Evolutionary conservation across 1,140 invertebrate species (phyloP), one percentile per base, ranked within the genome.

Genomic region (Hycleus cichorii): DNA sequence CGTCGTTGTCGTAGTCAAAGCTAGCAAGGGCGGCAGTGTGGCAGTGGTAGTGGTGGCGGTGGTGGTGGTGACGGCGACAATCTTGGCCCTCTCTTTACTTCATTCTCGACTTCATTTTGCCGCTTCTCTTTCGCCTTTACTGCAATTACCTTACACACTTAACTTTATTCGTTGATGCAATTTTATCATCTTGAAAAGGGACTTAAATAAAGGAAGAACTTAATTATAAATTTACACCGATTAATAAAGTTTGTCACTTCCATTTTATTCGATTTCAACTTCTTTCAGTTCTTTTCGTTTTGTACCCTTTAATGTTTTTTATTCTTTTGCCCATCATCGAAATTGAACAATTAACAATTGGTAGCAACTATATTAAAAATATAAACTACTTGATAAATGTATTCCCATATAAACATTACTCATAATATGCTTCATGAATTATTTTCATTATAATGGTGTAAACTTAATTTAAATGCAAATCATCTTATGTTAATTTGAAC

Each of bases 401-500:
- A 56, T 60, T 61, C 60, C 58, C 57, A 61, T 63, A 62, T 58
- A 60, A 55, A 63, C 65, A 67, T 67, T 67, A 65, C 60, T 67
- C 65, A 65, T 58, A 65, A 62, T 65, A 64, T 60, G 59, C 62
- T 57, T 58, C 63, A 63, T 66, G 66, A 69, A 70, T 69, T 70
- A 72, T 69, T 70, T 68, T 70, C 67, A 68, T 70, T 65, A 72
- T 70, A 68, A 69, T 71, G 69, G 69, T 72, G 70, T 70, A 73
- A 72, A 70, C 69, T 68, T 64, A 72, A 73, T 73, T 69, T 73
- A 73, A 73, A 73, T 73, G 72, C 72, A 72, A 73, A 73, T 73
- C 63, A 66, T 69, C 69, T 71, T 73, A 73, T 73, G 72, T 72
- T 73, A 73, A 73, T 73, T 68, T 68, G 64, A 58, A 62, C 64